Base-by-base conservation (phyloP, 2,888 invertebrate genomes). In the Heliconius ismenius region DNA sequence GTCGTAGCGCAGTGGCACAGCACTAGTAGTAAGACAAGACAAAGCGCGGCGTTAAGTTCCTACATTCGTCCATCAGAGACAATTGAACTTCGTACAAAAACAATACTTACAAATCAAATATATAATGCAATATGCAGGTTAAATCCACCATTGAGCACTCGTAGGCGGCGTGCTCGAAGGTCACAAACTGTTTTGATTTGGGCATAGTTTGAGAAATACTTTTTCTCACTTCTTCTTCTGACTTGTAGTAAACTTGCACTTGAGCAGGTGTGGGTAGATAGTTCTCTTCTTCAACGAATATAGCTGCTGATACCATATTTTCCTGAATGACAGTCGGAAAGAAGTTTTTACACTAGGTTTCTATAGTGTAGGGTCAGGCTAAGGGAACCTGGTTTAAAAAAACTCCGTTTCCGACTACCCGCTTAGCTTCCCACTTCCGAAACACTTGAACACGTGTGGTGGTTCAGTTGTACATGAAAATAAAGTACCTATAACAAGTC, bases 81-180 rank as follows among this genome's bases (percentile, higher is more conserved):
- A 2, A 43, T 43, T 43, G 15, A 18, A 49, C 7, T 18, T 7
- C 7, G 18, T 49, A 49, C 18, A 49, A 49, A 49, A 49, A 21
- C 21, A 49, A 21, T 21, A 88, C 92, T 89, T 28, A 94, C 93
- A 94, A 83, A 80, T 94, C 93, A 83, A 86, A 94, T 76, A 94
- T 93, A 76, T 93, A 94, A 84, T 94, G 93, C 7, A 92, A 88
- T n/a, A 94, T 93, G 79, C 86, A 87, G 0, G 86, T 86, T 0
- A 93, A 83, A 73, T 94, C 92, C 39, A 82, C 78, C 64, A 93
- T 78, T 0, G 88, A 86, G 76, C 94, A 94, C 60, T 90, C 86
- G 63, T 87, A 93, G 0, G 81, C 83, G 0, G 83, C 81, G 0
- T 83, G 83, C 13, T 86, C 85, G 74, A 91, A 91, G 0, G 85